Evolutionary conservation across 2,113 vertebrate species (phyloP).

Genomic region (Haemorhous mexicanus): DNA sequence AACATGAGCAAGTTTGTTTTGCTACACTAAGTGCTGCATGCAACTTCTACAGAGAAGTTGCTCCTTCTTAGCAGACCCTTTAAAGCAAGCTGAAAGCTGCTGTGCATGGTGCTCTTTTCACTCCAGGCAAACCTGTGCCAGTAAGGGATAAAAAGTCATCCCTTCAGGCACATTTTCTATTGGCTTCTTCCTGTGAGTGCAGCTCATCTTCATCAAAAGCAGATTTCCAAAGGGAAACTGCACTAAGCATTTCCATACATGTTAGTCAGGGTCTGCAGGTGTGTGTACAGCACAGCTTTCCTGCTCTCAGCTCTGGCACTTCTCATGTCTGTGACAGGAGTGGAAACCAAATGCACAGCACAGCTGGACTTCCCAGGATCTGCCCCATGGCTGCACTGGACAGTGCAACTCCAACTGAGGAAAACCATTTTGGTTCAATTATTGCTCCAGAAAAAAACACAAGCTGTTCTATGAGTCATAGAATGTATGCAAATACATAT

Average conservation of each 20-base stretch:
- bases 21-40: not conserved
- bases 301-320: not conserved
- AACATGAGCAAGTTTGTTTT: not conserved
- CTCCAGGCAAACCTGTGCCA: not conserved
- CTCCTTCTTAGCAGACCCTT: not conserved
- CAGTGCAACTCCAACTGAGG: not conserved
- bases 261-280: not conserved
- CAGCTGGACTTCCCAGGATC: not conserved
- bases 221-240: not conserved
- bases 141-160: not conserved
- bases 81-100: not conserved
- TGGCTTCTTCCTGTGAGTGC: not conserved
- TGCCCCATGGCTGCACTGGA: not conserved
- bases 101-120: not conserved
- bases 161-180: not conserved
- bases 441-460: not conserved
- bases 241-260: fast-evolving
- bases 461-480: not conserved
- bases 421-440: not conserved
- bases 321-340: not conserved
- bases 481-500: not conserved
- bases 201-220: not conserved
- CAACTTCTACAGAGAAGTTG: not conserved
- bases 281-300: not conserved
- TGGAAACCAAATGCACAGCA: not conserved